phyloP scores from a whole-genome alignment of 2,113 vertebrate genomes.

The Miniopterus natalensis region DNA sequence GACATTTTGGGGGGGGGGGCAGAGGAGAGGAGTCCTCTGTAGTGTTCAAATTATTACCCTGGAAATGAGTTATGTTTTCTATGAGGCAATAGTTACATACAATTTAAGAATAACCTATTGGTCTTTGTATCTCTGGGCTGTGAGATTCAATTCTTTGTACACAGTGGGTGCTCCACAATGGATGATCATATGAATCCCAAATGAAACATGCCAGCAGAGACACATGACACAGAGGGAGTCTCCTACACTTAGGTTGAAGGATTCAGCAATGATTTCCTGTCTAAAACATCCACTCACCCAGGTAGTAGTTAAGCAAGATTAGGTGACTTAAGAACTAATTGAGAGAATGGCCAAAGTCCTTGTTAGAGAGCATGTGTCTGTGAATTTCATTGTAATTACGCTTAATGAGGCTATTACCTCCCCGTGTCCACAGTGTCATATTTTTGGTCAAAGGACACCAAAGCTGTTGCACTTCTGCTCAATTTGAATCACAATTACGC shows the following conservation, averaged over 20 bases:
- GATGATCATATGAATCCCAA: not conserved
- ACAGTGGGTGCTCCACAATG: not conserved
- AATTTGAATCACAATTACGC: conserved; percentile 60
- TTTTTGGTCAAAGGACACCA: conserved; percentile 21
- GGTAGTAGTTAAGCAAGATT: conserved; percentile 12
- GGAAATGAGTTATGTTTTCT: not conserved
- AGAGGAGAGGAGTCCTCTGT: not conserved
- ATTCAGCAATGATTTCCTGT: not conserved
- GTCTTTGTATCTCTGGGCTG: not conserved
- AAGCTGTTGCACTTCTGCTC: conserved; percentile 17
- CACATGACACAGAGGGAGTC: not conserved
- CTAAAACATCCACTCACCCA: not conserved
- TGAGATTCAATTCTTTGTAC: not conserved
- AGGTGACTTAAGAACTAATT: not conserved
- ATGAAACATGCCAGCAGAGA: not conserved
- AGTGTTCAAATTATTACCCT: not conserved
- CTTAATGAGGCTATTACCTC: conserved; percentile 43
- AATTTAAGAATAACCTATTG: not conserved
- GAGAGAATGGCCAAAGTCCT: conserved; percentile 15
- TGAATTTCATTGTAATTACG: conserved; percentile 65
- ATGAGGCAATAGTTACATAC: not conserved
- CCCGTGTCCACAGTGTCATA: conserved; percentile 13
- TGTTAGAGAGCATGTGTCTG: conserved; percentile 22
- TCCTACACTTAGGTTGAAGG: not conserved
- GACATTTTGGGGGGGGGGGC: not conserved